Percentiles rank a stretch among this genome's conserved stretches.
phyloP scores from a whole-genome alignment of 2,113 vertebrate genomes.

The Sporophila hypoxantha region DNA sequence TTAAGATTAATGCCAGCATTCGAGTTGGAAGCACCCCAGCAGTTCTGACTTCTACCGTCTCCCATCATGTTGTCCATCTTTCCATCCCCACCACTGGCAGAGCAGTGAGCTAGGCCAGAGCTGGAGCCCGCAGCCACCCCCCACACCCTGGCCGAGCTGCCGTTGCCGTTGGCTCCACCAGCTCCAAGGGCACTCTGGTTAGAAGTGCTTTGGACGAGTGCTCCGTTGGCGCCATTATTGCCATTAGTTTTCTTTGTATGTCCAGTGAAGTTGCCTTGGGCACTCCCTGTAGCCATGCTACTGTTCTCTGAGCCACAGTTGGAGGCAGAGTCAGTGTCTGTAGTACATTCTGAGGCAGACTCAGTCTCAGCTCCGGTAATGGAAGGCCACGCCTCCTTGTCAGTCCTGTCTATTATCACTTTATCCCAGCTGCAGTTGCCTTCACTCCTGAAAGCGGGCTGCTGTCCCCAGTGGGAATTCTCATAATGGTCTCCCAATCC shows the following conservation, averaged over 20 bases:
- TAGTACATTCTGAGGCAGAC: slow-evolving; percentile 87
- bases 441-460: slow-evolving; percentile 80
- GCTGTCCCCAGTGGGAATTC: slow-evolving; percentile 84
- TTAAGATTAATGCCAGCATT: slow-evolving; percentile 88
- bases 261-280: slow-evolving; percentile 89
- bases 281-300: slow-evolving; percentile 94
- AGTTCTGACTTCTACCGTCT: slow-evolving; percentile 84
- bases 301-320: slow-evolving; percentile 80
- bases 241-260: slow-evolving; percentile 84
- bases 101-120: slow-evolving; percentile 83
- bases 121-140: slow-evolving; percentile 80
- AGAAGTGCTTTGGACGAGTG: slow-evolving; percentile 77
- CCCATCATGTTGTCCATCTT: slow-evolving; percentile 86
- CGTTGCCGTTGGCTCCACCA: slow-evolving; percentile 62
- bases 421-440: slow-evolving; percentile 84
- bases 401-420: slow-evolving; percentile 85
- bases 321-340: slow-evolving; percentile 81
- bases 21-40: slow-evolving; percentile 87
- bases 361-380: slow-evolving; percentile 81
- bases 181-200: slow-evolving; percentile 77
- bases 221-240: slow-evolving; percentile 77
- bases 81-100: slow-evolving; percentile 79
- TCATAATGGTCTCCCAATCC: slow-evolving; percentile 89
- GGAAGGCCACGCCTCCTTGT: slow-evolving; percentile 88
- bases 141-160: slow-evolving; percentile 71